Conservation (phyloP, 2,888 invertebrate genomes). For the Idaea straminata region DNA sequence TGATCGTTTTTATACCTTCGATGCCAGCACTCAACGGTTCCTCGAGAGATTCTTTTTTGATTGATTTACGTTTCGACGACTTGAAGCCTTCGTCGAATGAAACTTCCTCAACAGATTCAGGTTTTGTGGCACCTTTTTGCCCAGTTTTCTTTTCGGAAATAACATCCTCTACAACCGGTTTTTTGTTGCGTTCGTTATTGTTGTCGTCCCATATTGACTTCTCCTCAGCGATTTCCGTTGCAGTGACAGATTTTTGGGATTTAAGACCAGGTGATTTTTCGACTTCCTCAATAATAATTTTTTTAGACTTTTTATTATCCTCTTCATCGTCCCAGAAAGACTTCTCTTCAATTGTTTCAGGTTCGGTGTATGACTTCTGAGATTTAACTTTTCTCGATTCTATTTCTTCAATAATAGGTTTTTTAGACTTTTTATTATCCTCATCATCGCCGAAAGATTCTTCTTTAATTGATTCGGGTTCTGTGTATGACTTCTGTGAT, state of each 20-base stretch:
- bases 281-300: constrained; percentile 43
- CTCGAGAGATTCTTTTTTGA: constrained; percentile 66
- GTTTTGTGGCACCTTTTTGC: constrained; percentile 54
- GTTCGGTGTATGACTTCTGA: constrained; percentile 49
- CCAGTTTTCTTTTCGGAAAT: constrained; percentile 49
- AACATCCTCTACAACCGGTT: constrained; percentile 52
- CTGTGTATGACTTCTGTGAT: constrained; percentile 48
- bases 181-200: constrained; percentile 53
- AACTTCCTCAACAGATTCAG: constrained; percentile 62
- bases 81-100: constrained; percentile 57
- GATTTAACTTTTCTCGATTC: constrained; percentile 30
- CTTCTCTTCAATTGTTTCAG: constrained; percentile 52
- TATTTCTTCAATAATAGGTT: constrained; percentile 35
- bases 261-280: constrained; percentile 22
- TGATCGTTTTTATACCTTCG: constrained; percentile 64
- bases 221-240: constrained; percentile 54
- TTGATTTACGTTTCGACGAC: constrained; percentile 65
- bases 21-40: constrained; percentile 74
- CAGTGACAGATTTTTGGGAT: constrained; percentile 44
- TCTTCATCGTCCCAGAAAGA: constrained; percentile 60
- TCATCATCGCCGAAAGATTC: constrained; percentile 53
- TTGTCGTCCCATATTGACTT: constrained; percentile 70
- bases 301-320: constrained; percentile 41
- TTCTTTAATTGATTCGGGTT: constrained; percentile 46
- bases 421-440: constrained; percentile 33